Base-by-base conservation (phyloP, 1,140 invertebrate species). In the Spodoptera litura region DNA sequence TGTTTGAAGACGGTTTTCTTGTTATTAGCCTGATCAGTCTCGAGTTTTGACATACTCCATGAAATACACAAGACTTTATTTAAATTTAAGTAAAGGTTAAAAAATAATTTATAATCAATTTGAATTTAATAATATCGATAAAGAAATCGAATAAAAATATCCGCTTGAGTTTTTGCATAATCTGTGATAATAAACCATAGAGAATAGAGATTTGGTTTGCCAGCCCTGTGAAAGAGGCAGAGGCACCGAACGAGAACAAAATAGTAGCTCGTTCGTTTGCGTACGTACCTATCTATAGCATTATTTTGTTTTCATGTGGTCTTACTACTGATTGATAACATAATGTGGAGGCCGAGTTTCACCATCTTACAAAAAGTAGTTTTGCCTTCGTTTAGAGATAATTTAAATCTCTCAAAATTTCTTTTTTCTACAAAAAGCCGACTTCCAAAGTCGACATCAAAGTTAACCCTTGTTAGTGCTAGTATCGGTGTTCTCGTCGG, bases 401-500 rank as follows among this genome's bases (percentile, higher is more conserved):
- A 89, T 83, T 70, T 80, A 35, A 84, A 81, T 25, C 52, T 91
- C 15, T 79, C 86, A 8, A 91, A 88, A 81, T 58, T 88, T 52
- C 79, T 88, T 8, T 93, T 94, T 81, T 92, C 94, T 5, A 89
- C 91, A 13, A 93, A 88, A 76, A 85, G 83, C 73, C 86, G 89
- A 71, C 53, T 88, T 35, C 89, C 93, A 27, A 91, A 84, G 74
- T 91, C 91, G 13, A 91, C 92, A 15, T 83, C 89, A 31, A 93
- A 91, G 76, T 78, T 95, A 78, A 94, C 94, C 13, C 77, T 94
- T 27, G 85, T 94, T 1, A 93, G 94, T 81, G 94, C 94, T 3
- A 93, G 94, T 87, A 89, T 95, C n/a, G 94, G 94, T 62, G 85
- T 93, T 58, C 83, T 95, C 13, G 55, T 95, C 27, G 94, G 94